Evolutionary conservation across 2,797 vertebrate genomes (phyloP).

Genomic region (Danionella dracula): DNA sequence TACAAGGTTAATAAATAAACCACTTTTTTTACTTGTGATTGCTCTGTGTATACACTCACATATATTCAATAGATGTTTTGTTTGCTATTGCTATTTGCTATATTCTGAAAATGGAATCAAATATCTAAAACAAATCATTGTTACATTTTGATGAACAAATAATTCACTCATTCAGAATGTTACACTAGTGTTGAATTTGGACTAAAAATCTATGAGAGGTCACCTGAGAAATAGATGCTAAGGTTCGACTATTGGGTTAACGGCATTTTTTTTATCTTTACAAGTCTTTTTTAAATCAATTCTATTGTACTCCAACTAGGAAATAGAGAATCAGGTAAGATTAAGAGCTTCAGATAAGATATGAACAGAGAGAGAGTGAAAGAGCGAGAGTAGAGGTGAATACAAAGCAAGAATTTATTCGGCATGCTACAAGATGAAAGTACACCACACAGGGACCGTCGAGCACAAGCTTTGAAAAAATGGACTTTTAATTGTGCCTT

Average conservation of each 20-base stretch:
- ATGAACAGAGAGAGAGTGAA: conserved; percentile 44
- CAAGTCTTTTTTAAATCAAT: neutral
- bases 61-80: too few relatives aligned
- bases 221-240: neutral
- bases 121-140: too few relatives aligned
- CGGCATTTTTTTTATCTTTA: neutral
- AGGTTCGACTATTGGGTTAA: neutral
- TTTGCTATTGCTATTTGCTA: too few relatives aligned
- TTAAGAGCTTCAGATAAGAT: conserved; percentile 5
- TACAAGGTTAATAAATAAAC: too few relatives aligned
- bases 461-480: conserved; percentile 85
- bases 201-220: too few relatives aligned
- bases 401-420: conserved; percentile 95
- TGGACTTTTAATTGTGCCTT: conserved; percentile 90
- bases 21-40: too few relatives aligned
- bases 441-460: conserved; percentile 73
- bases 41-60: too few relatives aligned
- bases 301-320: conserved; percentile 67
- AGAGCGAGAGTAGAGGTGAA: conserved; percentile 82
- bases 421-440: conserved; percentile 87
- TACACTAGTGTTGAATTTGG: too few relatives aligned
- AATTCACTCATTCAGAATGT: too few relatives aligned
- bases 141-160: too few relatives aligned
- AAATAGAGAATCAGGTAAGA: conserved; percentile 66
- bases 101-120: too few relatives aligned